A percentile compares a stretch with the other conserved stretches of the same genome.
Conservation (phyloP, 2,797 vertebrate species). For the Trichosurus vulpecula region DNA sequence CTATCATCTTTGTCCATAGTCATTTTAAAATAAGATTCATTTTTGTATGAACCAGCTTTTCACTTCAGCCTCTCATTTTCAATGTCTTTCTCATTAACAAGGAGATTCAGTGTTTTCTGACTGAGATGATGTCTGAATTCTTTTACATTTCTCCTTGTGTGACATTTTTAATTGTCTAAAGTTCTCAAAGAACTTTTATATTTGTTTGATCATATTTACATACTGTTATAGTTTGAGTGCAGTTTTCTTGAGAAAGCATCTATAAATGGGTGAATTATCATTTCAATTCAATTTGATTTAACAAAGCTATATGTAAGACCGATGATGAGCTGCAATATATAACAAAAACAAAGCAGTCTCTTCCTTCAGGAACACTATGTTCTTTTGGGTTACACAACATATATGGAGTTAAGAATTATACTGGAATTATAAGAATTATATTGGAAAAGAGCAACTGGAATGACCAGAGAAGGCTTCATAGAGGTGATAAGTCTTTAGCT, state of each 20-base stretch:
- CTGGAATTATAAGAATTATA: too few relatives aligned
- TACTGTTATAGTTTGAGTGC: background rate
- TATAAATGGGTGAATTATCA: background rate
- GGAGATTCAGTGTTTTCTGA: background rate
- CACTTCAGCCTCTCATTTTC: background rate
- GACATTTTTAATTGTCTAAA: background rate
- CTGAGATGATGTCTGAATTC: background rate
- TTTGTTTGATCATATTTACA: background rate
- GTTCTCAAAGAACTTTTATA: background rate
- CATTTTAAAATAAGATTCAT: background rate
- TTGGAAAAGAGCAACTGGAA: background rate
- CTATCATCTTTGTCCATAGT: background rate
- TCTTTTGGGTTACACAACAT: background rate
- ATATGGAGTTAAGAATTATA: background rate
- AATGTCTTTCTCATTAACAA: too few relatives aligned
- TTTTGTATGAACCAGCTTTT: background rate
- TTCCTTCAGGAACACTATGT: background rate
- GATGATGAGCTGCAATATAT: background rate
- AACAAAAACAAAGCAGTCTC: background rate
- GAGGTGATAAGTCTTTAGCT: background rate
- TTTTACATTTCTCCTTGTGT: background rate
- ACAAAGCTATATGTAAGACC: background rate
- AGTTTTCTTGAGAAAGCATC: background rate
- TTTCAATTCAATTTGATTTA: background rate
- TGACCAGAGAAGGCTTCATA: background rate